A percentile compares a stretch with the other conserved stretches of the same genome.
phyloP scores from a whole-genome alignment of 2,797 vertebrate species.

The Acipenser ruthenus region DNA sequence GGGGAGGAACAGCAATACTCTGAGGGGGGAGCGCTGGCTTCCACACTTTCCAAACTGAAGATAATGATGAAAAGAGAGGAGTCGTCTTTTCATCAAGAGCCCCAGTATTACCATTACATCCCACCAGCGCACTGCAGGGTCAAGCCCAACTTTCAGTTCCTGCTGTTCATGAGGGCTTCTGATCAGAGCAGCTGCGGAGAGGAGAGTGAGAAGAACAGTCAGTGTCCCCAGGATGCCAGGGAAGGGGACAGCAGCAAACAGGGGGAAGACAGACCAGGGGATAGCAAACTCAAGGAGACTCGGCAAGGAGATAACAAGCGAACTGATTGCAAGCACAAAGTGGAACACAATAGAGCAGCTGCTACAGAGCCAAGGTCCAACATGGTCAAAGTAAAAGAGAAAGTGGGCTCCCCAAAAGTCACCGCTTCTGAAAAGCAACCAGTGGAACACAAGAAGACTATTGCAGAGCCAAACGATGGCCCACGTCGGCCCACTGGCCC shows the following conservation, averaged over 20 bases:
- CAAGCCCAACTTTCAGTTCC: slow-evolving; percentile 92
- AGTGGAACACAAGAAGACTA: slow-evolving; percentile 41
- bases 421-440: slow-evolving; percentile 31
- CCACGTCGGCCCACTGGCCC: slow-evolving; percentile 80
- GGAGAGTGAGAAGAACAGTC: slow-evolving; percentile 8
- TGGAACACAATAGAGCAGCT: slow-evolving; percentile 23
- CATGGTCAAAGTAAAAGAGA: slow-evolving; percentile 46
- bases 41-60: slow-evolving; percentile 85
- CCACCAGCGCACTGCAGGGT: slow-evolving; percentile 94
- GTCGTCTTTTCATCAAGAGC: slow-evolving; percentile 71
- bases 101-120: slow-evolving; percentile 93
- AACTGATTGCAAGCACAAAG: slow-evolving; percentile 33
- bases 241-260: background rate
- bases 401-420: slow-evolving; percentile 17
- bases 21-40: slow-evolving; percentile 70
- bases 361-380: slow-evolving; percentile 30
- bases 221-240: slow-evolving; percentile 5
- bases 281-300: background rate
- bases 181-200: slow-evolving; percentile 64
- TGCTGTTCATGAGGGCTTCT: slow-evolving; percentile 93
- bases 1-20: slow-evolving; percentile 25
- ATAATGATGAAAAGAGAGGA: slow-evolving; percentile 93
- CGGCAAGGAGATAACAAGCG: background rate
- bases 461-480: slow-evolving; percentile 51
- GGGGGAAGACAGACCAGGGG: slow-evolving; percentile 5